Percentiles rank a stretch among this genome's conserved stretches.
Evolutionary conservation across 2,113 vertebrate genomes (phyloP).

Genomic region (Nannospalax galili): DNA sequence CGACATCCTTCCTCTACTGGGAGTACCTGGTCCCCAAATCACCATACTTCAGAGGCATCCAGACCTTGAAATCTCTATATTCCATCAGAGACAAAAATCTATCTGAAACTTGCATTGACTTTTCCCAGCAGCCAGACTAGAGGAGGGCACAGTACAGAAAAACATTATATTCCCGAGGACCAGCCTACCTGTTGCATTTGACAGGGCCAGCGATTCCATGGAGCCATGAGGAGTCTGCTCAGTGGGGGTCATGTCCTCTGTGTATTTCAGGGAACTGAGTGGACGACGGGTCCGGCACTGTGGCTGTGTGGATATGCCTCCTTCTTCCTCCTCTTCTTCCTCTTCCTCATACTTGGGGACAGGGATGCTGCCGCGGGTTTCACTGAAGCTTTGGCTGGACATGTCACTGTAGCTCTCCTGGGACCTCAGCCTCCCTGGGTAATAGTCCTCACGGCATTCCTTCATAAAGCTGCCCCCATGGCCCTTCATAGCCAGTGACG

Average conservation of each 20-base stretch:
- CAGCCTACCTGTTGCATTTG: slow-evolving; percentile 93
- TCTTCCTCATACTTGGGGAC: slow-evolving; percentile 96
- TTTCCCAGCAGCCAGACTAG: background rate
- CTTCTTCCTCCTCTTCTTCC: slow-evolving; percentile 90
- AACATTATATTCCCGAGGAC: background rate
- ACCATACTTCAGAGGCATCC: background rate
- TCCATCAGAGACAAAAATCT: background rate
- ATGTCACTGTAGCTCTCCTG: slow-evolving; percentile 95
- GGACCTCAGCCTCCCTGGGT: slow-evolving; percentile 90
- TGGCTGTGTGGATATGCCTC: slow-evolving; percentile 82
- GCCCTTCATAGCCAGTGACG: slow-evolving; percentile 92
- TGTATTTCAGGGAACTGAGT: slow-evolving; percentile 94
- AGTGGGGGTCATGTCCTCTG: slow-evolving; percentile 93
- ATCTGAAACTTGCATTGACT: background rate
- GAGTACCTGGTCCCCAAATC: background rate
- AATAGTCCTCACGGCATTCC: slow-evolving; percentile 91
- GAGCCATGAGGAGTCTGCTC: slow-evolving; percentile 96
- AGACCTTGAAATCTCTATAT: background rate
- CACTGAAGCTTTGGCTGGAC: slow-evolving; percentile 92
- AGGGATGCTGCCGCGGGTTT: slow-evolving; percentile 89
- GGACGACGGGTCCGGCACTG: slow-evolving; percentile 94
- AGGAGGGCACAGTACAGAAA: background rate
- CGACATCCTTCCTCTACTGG: background rate
- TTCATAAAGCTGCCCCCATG: slow-evolving; percentile 93
- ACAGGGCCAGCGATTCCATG: slow-evolving; percentile 96